These are phyloP conservation scores for Diogma glabrata DNA, from an alignment of 2,888 invertebrate genomes.

Conservation along the genomic window DNA sequence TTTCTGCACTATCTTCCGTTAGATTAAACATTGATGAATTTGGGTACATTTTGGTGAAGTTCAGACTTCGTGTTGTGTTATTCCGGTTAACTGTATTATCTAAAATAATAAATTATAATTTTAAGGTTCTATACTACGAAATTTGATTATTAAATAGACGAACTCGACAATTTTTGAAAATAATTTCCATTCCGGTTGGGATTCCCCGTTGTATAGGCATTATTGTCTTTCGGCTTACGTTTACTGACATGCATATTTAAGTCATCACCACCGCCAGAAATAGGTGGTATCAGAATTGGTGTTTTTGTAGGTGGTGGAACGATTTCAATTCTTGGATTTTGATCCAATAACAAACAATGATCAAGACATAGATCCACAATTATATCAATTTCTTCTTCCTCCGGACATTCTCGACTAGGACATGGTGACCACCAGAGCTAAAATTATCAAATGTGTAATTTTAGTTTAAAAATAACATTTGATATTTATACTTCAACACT, in stretches of 20 bases:
- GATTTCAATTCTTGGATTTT: conserved; percentile 31
- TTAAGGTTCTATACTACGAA: too few relatives aligned
- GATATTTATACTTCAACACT: conserved; percentile 62
- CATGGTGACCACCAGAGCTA: conserved; percentile 78
- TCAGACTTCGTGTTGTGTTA: conserved; percentile 1
- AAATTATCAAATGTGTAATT: too few relatives aligned
- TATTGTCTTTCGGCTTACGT: conserved; percentile 37
- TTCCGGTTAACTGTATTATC: conserved; percentile 3
- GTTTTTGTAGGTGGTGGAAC: conserved; percentile 22
- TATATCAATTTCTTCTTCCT: conserved; percentile 59
- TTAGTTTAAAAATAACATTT: too few relatives aligned
- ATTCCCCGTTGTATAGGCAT: conserved; percentile 17
- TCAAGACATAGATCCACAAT: conserved; percentile 61
- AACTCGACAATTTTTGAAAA: too few relatives aligned
- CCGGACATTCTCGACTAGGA: conserved; percentile 66
- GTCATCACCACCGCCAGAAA: conserved; percentile 43
- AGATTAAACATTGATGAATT: too few relatives aligned
- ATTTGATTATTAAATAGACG: too few relatives aligned
- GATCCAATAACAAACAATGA: conserved; percentile 49
- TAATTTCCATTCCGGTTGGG: not conserved
- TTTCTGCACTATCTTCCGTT: conserved; percentile 31
- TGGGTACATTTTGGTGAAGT: not conserved
- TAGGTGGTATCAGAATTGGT: conserved; percentile 30
- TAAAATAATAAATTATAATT: conserved; percentile 1
- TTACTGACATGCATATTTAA: conserved; percentile 44